A percentile compares a stretch with the other conserved stretches of the same genome.
These are phyloP conservation scores for Prionace glauca DNA, from an alignment of 2,797 vertebrate species.

Conservation along the genomic window DNA sequence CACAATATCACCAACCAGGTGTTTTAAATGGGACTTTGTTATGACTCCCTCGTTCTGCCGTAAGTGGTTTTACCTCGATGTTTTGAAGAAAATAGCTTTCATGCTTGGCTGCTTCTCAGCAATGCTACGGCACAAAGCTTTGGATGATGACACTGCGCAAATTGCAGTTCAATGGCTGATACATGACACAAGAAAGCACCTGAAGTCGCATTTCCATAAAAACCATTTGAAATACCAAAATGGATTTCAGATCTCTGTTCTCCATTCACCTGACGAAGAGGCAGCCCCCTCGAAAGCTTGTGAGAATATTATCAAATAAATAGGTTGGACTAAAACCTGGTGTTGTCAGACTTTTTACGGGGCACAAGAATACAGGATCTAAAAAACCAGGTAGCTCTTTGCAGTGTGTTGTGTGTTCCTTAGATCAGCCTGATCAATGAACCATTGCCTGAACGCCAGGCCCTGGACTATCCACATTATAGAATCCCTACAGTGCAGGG, in stretches of 20 bases:
- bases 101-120: background rate
- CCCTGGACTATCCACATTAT: too few species aligned
- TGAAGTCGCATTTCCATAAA: background rate
- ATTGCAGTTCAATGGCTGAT: background rate
- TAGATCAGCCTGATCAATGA: background rate
- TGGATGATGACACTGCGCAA: background rate
- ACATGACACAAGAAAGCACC: background rate
- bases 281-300: too few species aligned
- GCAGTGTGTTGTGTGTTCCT: background rate
- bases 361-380: background rate
- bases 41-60: background rate
- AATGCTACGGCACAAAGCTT: background rate
- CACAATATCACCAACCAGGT: background rate
- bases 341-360: too few species aligned
- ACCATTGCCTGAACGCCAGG: background rate
- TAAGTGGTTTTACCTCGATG: background rate
- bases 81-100: background rate
- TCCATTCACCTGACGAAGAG: too few species aligned
- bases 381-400: background rate
- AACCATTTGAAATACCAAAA: background rate
- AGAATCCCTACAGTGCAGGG: too few species aligned
- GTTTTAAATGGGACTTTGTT: background rate
- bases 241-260: background rate
- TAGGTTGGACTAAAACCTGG: too few species aligned
- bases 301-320: too few species aligned